Evolutionary conservation across 2,797 vertebrate genomes (phyloP).

Genomic region (Cephalopachus bancanus): DNA sequence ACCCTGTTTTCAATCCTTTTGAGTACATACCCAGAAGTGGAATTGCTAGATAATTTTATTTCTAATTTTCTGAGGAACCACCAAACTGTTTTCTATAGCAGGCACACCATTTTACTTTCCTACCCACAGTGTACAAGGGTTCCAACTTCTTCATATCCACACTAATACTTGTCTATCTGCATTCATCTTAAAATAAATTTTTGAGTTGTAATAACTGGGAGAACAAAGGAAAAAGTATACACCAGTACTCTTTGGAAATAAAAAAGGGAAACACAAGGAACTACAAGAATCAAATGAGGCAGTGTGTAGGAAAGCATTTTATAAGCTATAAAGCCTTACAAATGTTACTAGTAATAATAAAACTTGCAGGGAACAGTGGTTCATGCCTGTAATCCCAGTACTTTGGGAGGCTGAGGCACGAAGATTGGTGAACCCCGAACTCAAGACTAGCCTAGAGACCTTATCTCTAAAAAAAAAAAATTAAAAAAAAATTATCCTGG

Average conservation of each 20-base stretch:
- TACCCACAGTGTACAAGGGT: not conserved
- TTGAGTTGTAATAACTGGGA: not conserved
- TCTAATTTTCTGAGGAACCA: not conserved
- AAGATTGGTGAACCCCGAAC: too few species aligned
- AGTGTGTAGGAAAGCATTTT: not conserved
- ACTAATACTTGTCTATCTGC: not conserved
- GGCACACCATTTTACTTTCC: not conserved
- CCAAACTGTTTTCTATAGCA: not conserved
- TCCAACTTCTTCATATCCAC: not conserved
- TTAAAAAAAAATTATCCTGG: too few species aligned
- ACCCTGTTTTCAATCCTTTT: not conserved
- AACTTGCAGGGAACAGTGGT: too few species aligned
- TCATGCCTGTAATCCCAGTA: too few species aligned
- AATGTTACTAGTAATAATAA: not conserved
- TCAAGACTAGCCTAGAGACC: too few species aligned
- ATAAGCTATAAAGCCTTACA: not conserved
- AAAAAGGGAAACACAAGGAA: slow-evolving; percentile 52
- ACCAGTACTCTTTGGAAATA: not conserved
- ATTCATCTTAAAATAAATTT: slow-evolving; percentile 46
- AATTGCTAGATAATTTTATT: not conserved
- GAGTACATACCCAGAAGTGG: not conserved
- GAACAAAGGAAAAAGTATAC: not conserved
- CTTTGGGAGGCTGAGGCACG: too few species aligned
- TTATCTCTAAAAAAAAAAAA: too few species aligned
- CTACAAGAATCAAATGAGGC: not conserved